Percentiles rank a stretch among this genome's conserved stretches.
phyloP scores from a whole-genome alignment of 1,140 invertebrate genomes.

The Caenorhabditis briggsae region DNA sequence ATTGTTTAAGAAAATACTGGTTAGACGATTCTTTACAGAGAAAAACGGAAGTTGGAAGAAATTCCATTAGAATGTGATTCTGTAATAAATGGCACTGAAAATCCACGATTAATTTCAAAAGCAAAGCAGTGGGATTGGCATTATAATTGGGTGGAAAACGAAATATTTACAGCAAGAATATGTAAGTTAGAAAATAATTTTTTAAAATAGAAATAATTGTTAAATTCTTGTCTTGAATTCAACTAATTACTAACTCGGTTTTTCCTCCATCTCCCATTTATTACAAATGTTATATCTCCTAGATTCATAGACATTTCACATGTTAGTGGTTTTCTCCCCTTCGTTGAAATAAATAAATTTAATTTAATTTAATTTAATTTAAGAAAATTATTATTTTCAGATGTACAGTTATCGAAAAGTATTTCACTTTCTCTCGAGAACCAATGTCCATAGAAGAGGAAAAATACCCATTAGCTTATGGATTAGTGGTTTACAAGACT shows the following conservation, averaged over 20 bases:
- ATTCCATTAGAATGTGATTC: constrained; percentile 34
- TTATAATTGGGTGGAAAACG: constrained; percentile 6
- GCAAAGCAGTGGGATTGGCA: constrained; percentile 26
- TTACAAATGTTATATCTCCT: no score
- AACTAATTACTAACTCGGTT: no score
- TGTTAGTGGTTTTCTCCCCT: no score
- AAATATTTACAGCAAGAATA: constrained; percentile 9
- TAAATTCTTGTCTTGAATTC: no score
- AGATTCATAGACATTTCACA: no score
- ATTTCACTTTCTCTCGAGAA: constrained; percentile 42
- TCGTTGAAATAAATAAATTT: no score
- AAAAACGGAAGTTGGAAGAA: background rate
- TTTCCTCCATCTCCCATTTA: no score
- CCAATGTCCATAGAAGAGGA: constrained; percentile 63
- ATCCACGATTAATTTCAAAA: background rate
- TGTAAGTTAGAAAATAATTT: background rate
- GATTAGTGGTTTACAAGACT: constrained; percentile 65
- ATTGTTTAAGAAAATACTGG: background rate
- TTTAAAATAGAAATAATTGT: no score
- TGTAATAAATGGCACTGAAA: constrained; percentile 12
- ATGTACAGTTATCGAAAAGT: constrained; percentile 51
- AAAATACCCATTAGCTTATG: constrained; percentile 66
- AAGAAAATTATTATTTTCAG: constrained; percentile 10
- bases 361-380: no score
- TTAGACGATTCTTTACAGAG: background rate